Base-by-base conservation (phyloP, 2,113 vertebrate species). In the Pelmatolapia mariae region DNA sequence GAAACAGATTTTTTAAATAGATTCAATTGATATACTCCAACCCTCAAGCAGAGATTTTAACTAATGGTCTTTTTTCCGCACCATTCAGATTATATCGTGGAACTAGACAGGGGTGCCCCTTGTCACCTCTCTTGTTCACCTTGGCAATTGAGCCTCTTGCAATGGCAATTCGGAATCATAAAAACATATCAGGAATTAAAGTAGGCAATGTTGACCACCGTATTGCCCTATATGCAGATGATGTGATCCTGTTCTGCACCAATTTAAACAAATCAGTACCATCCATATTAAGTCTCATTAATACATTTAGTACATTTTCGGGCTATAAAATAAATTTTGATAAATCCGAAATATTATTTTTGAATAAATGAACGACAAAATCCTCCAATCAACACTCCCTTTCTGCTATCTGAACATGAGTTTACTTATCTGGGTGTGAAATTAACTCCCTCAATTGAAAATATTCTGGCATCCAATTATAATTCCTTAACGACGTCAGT, bases 391-490 rank as follows among this genome's bases (percentile, higher is more conserved):
- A n/a, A 5, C 0, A n/a, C 50, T 52, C 50, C 50, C 18, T 2
- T n/a, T 52, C 50, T 52, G 50, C 19, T 0, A 52, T n/a, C 1
- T n/a, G 50, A 52, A n/a, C 50, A 52, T 52, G 50, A 18, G 8
- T 52, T 52, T 52, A 52, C 18, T 19, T 52, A n/a, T 10, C 50
- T 52, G 18, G 0, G 50, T 52, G 50, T 52, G 18, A 10, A 1
- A 52, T 52, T 52, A 52, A n/a, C 50, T n/a, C 8, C 0, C 1
- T 19, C 50, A 10, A 0, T 0, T 52, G 18, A 52, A 19, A 52
- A 52, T 52, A 10, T 52, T 19, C 18, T 52, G 3, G 50, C 18
- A n/a, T 52, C 50, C 0, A 0, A 3, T n/a, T n/a, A 52, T n/a
- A n/a, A 52, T 2, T n/a, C 18, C 50, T 52, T 52, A 2, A 52